Conservation (phyloP, 2,888 invertebrate species). For the Anticlea derivata region DNA sequence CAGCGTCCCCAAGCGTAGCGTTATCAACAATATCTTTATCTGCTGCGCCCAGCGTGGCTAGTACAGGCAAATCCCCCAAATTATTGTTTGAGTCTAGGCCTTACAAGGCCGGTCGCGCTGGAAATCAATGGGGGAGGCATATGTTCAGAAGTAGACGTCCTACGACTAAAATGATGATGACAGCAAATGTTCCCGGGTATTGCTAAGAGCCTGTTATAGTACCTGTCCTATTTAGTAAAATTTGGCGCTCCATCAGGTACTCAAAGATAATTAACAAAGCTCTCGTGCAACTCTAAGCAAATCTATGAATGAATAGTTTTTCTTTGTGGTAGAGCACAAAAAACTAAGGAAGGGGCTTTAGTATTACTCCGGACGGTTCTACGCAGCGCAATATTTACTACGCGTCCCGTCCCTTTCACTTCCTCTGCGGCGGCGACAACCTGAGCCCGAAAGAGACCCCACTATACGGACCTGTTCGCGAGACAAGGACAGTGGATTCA, state of each 20-base stretch:
- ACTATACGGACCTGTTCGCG: conserved; percentile 49
- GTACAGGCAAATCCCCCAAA: no score
- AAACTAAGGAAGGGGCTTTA: conserved; percentile 66
- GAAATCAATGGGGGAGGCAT: no score
- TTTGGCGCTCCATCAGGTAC: background rate
- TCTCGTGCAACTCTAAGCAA: conserved; percentile 35
- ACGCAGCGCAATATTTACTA: conserved; percentile 81
- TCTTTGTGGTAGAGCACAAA: conserved; percentile 68
- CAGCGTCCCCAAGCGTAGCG: no score
- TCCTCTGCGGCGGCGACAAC: conserved; percentile 81
- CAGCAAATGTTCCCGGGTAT: no score
- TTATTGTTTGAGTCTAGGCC: no score
- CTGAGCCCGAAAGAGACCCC: conserved; percentile 68
- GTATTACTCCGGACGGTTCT: conserved; percentile 68
- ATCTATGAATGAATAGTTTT: conserved; percentile 73
- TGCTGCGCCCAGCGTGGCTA: no score
- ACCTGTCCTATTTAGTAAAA: background rate
- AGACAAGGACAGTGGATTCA: conserved; percentile 76
- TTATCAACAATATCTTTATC: no score
- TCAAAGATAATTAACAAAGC: conserved; percentile 13
- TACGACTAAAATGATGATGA: no score
- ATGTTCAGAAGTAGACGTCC: no score
- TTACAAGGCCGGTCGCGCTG: no score
- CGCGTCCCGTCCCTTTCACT: conserved; percentile 82
- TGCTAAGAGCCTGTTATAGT: background rate